These are phyloP conservation scores for Caenorhabditis becei DNA, from an alignment of 2,888 invertebrate genomes.

Conservation along the genomic window DNA sequence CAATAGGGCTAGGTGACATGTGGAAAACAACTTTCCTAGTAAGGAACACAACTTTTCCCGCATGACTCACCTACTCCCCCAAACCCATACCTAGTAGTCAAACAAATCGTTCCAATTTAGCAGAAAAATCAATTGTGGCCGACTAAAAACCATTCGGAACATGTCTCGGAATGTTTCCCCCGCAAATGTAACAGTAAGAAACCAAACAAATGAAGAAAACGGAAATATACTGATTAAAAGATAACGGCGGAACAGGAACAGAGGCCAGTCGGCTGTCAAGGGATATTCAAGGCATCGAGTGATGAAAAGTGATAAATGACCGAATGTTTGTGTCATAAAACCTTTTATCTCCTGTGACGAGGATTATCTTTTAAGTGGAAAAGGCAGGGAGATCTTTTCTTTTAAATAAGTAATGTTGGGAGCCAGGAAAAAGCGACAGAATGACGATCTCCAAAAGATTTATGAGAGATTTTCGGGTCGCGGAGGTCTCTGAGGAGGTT, in stretches of 20 bases:
- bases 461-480: constrained; percentile 25
- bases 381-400: constrained; percentile 4
- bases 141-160: constrained; percentile 5
- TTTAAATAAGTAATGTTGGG: background rate
- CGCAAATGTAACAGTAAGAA: constrained; percentile 28
- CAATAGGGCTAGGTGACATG: too few relatives aligned
- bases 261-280: constrained; percentile 52
- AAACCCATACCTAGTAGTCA: background rate
- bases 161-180: too few relatives aligned
- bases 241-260: constrained; percentile 25
- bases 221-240: constrained; percentile 49
- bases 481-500: constrained; percentile 29
- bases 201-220: constrained; percentile 44
- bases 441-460: constrained; percentile 33
- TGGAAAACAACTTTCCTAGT: too few relatives aligned
- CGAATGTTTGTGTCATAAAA: constrained; percentile 37
- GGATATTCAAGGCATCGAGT: constrained; percentile 29
- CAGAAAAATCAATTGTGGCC: background rate
- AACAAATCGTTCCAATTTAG: background rate
- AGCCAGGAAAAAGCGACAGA: constrained; percentile 8
- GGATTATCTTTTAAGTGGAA: background rate
- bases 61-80: too few relatives aligned
- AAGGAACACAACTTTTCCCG: too few relatives aligned
- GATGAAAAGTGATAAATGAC: constrained; percentile 56
- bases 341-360: constrained; percentile 30